These are phyloP conservation scores for Desmodus rotundus DNA, from an alignment of 2,113 vertebrate genomes.

Conservation along the genomic window DNA sequence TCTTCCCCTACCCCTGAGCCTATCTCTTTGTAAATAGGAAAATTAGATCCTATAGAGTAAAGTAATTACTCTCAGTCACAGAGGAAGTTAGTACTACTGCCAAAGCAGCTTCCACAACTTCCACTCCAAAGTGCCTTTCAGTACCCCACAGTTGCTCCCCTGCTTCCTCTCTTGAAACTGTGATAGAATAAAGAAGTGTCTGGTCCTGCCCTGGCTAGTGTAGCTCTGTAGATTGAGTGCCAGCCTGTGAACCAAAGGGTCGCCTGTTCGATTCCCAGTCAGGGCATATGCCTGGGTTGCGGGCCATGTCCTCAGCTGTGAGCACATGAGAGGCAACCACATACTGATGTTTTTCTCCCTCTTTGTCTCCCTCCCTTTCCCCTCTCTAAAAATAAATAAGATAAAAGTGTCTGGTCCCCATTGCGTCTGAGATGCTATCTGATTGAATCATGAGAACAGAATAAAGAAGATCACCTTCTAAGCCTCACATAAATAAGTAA, in stretches of 20 bases:
- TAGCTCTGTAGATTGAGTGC: too few species aligned
- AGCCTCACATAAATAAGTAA: constrained; percentile 12
- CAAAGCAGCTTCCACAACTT: not conserved
- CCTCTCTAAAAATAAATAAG: too few species aligned
- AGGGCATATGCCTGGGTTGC: too few species aligned
- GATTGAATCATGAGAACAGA: not conserved
- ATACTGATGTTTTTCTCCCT: too few species aligned
- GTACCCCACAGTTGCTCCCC: not conserved
- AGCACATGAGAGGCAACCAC: too few species aligned
- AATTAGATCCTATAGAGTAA: not conserved
- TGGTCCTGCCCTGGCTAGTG: not conserved
- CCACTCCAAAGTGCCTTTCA: not conserved
- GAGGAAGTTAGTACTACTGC: not conserved
- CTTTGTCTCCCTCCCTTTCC: too few species aligned
- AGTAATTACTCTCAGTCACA: not conserved
- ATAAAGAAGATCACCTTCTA: not conserved
- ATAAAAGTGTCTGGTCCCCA: not conserved
- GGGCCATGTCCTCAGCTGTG: too few species aligned
- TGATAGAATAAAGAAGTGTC: not conserved
- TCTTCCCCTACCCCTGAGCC: not conserved
- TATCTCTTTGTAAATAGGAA: not conserved
- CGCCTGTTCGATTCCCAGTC: too few species aligned
- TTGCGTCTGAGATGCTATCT: not conserved
- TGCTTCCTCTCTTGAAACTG: not conserved
- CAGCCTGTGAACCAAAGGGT: too few species aligned